Base-by-base conservation (phyloP, 2,888 invertebrate genomes). In the Acanthoscelides obtectus region DNA sequence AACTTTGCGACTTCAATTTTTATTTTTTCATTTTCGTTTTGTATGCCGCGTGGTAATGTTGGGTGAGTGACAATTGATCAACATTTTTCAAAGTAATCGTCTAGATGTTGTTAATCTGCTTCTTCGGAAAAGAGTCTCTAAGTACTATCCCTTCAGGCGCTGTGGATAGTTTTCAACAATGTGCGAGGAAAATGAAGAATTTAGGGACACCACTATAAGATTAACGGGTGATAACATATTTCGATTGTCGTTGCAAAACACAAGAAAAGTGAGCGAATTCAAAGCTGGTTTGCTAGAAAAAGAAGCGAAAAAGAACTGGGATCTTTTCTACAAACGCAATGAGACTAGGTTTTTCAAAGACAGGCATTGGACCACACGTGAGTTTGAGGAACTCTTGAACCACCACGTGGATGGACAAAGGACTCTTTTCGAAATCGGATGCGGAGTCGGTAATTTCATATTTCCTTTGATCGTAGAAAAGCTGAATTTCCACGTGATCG, bases 391-490 rank as follows among this genome's bases (percentile, higher is more conserved):
- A 72, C 76, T 82, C 19, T 69, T 81, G 17, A 73, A 72, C 12
- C 75, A 77, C 4, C 86, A 86, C 66, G 87, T 87, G 1, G 87
- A 64, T 19, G 22, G 22, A 2, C 68, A 78, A 73, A 77, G 81
- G 72, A 84, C 86, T 17, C 87, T 94, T 69, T 86, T 95, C 21
- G 98, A 98, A 86, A 90, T 97, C 5, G 98, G 98, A 0, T 98
- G 98, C 84, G 99, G 99, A 2, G 98, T 98, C 8, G 99, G 99
- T 0, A 99, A 99, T 86, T 94, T 99, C 84, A 88, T 99, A 68
- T 98, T 93, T 85, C 99, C 99, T 0, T 84, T 99, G 69, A 84
- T 98, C 0, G 92, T 94, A 81, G 95, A 95, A 80, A 91, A 92
- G 0, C 87, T 88, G 70, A 89, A 90, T 76, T 89, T 91, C 77